These are phyloP conservation scores for Mugil cephalus DNA, from an alignment of 2,113 vertebrate species.

Conservation along the genomic window DNA sequence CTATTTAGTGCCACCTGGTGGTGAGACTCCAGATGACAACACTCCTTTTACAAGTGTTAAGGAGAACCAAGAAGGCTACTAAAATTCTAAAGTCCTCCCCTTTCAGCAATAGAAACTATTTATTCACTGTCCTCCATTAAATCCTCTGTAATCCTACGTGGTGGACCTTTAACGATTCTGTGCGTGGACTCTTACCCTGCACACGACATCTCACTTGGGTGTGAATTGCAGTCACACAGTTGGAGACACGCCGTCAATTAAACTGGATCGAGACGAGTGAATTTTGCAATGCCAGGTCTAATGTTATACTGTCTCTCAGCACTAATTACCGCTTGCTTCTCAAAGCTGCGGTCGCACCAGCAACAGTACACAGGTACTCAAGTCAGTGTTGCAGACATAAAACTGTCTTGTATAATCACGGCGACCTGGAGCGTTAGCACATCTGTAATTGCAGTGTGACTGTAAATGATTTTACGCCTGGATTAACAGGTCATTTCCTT, in stretches of 20 bases:
- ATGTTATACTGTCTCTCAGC: conserved; percentile 4
- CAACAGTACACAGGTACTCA: not conserved
- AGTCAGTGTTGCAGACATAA: conserved; percentile 8
- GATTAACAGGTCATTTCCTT: conserved; percentile 31
- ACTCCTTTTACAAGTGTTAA: too few relatives aligned
- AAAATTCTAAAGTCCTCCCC: too few relatives aligned
- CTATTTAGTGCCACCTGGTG: too few relatives aligned
- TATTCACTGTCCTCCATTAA: too few relatives aligned
- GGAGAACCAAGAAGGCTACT: too few relatives aligned
- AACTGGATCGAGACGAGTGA: conserved; percentile 11
- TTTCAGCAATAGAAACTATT: too few relatives aligned
- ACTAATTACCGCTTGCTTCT: conserved; percentile 24
- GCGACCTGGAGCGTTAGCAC: conserved; percentile 4
- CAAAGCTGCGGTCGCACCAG: conserved; percentile 2
- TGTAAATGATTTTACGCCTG: conserved; percentile 12
- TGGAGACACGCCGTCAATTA: too few relatives aligned
- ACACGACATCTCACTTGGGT: conserved; percentile 17
- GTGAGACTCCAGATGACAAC: too few relatives aligned
- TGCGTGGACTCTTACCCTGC: conserved; percentile 22
- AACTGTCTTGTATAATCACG: conserved; percentile 6
- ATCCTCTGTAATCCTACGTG: too few relatives aligned
- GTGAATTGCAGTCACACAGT: conserved; percentile 32
- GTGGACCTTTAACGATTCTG: not conserved
- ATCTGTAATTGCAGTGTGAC: conserved; percentile 34
- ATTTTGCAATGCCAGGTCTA: conserved; percentile 5